Evolutionary conservation across 2,888 invertebrate genomes (phyloP), one percentile per base, ranked within the genome.

Genomic region (Tenthredo scrophulariae): DNA sequence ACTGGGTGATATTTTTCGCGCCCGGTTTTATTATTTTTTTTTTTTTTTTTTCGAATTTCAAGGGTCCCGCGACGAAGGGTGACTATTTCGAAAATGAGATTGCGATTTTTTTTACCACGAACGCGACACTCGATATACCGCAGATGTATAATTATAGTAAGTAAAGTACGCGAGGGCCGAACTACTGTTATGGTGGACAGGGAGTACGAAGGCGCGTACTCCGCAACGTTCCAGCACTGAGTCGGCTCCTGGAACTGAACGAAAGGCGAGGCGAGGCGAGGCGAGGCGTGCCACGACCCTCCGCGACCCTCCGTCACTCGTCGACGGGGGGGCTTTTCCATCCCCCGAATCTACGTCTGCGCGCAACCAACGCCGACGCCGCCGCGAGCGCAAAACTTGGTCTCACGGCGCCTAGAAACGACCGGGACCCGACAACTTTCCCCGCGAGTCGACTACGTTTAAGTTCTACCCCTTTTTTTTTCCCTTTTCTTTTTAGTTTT

Each of bases 201-300:
- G 58, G 80, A 80, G 37, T 22, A 40, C 18, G 46, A 26, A 37
- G 83, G 26, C 43, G 83, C 58, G 33, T 37, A 65, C 22, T n/a
- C 65, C 54, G 80, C 65, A 50, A 80, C 37, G 80, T 77, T 62
- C 29, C 83, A 46, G 26, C 29, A 18, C 67, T 18, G 67, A 43
- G 65, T 83, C 83, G 67, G 83, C 83, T 83, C 67, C 50, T 70
- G 83, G 70, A 67, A 67, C 83, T 83, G 83, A 83, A 83, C 83
- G 18, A 29, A 65, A 70, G 22, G n/a, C n/a, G 7, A 67, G 40
- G 43, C 43, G 40, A 43, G 67, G 67, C 67, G 67, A 43, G 83
- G 46, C 83, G 67, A 13, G 83, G 22, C 40, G 54, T 7, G 46
- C 43, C 46, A 70, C 75, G 54, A 79, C 79, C 80, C 74, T 74